Evolutionary conservation across 2,797 vertebrate genomes (phyloP).

Genomic region (Myioborus melanocephalus): DNA sequence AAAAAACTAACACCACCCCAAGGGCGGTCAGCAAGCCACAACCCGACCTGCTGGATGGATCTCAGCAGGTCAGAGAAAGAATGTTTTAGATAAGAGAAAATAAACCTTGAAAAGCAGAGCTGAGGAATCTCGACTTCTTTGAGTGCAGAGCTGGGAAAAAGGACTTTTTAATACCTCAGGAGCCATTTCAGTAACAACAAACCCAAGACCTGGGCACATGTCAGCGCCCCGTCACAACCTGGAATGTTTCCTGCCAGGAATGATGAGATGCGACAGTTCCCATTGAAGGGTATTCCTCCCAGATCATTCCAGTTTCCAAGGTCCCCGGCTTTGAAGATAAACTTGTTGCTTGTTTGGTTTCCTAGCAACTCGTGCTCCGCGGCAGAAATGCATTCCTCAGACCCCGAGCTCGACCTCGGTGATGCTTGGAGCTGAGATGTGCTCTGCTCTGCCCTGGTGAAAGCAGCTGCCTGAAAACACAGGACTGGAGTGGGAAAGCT

Average conservation of each 20-base stretch:
- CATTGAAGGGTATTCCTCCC: constrained; percentile 46
- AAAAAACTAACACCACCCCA: too few relatives aligned
- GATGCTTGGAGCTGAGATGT: not conserved
- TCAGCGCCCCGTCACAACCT: not conserved
- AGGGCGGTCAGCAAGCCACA: too few relatives aligned
- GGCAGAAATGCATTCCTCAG: constrained; percentile 48
- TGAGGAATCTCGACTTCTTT: too few relatives aligned
- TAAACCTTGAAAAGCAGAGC: too few relatives aligned
- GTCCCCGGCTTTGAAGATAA: constrained; percentile 58
- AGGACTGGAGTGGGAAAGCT: not conserved
- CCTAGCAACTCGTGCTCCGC: constrained; percentile 29
- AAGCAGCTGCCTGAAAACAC: not conserved
- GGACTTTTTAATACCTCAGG: too few relatives aligned
- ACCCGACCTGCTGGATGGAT: too few relatives aligned
- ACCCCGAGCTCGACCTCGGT: fast-evolving
- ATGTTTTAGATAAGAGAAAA: too few relatives aligned
- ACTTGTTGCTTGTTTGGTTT: constrained; percentile 67
- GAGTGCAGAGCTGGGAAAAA: too few relatives aligned
- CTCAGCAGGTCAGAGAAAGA: too few relatives aligned
- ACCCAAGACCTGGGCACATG: not conserved
- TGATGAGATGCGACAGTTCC: not conserved
- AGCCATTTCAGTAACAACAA: too few relatives aligned
- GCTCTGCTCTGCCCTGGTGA: not conserved
- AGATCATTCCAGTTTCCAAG: constrained; percentile 59
- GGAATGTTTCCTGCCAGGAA: constrained; percentile 10